Conservation (phyloP, 1,140 invertebrate species). For the Drosophila arawakana region DNA sequence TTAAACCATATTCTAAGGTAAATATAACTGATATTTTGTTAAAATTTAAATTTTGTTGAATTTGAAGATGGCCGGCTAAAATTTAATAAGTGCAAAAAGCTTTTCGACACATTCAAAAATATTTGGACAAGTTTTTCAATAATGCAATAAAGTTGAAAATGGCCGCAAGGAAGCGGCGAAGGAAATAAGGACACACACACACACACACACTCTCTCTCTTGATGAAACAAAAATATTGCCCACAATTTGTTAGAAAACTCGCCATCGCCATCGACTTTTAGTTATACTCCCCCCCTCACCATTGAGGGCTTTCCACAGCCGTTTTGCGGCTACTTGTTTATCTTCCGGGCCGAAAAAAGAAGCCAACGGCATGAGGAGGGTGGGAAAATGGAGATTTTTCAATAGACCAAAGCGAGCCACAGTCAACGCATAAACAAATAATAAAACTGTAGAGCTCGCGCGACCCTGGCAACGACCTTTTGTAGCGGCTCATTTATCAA, state of each 20-base stretch:
- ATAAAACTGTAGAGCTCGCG: constrained; percentile 53
- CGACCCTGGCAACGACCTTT: constrained; percentile 78
- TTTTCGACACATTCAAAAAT: constrained; percentile 80
- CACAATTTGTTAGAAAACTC: constrained; percentile 79
- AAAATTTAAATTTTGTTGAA: constrained; percentile 53
- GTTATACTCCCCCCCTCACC: background rate
- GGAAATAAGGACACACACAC: constrained; percentile 11
- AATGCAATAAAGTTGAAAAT: constrained; percentile 80
- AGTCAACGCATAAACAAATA: constrained; percentile 76
- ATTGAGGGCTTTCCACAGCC: constrained; percentile 8
- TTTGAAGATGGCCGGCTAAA: constrained; percentile 16
- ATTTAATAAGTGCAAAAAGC: constrained; percentile 73
- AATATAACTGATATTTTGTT: constrained; percentile 38
- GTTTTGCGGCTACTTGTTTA: constrained; percentile 80
- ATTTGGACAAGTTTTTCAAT: constrained; percentile 83
- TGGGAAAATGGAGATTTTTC: constrained; percentile 54
- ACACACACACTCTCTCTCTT: constrained; percentile 26
- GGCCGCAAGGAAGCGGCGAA: constrained; percentile 34
- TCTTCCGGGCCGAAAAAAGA: constrained; percentile 43
- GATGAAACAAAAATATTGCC: constrained; percentile 81
- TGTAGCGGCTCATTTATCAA: constrained; percentile 73
- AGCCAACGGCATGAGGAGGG: background rate
- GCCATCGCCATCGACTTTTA: constrained; percentile 48
- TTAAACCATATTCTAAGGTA: too few species aligned
- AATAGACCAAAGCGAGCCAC: constrained; percentile 68